Evolutionary conservation across 37 sponge, comb jelly and placozoan genomes (phyloP).

Genomic region (Halichondria panicea): DNA sequence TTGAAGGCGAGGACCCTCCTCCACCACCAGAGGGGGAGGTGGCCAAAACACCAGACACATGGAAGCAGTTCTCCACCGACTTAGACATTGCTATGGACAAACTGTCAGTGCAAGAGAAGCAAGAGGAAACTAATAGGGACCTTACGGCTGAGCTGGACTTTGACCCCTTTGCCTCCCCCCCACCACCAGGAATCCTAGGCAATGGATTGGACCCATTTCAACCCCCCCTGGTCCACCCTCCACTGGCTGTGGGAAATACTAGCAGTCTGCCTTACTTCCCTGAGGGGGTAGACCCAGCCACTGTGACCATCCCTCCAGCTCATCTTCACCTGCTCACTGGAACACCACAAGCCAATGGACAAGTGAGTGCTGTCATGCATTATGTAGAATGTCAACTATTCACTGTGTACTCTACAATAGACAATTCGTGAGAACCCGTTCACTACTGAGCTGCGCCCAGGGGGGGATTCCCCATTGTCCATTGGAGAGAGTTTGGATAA

Average conservation of each 20-base stretch:
- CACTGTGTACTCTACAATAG: neutral
- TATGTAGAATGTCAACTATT: slow-evolving; percentile 6
- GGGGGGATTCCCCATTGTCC: slow-evolving; percentile 22
- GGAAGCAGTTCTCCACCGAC: slow-evolving; percentile 22
- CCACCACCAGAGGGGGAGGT: neutral
- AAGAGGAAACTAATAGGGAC: slow-evolving; percentile 7
- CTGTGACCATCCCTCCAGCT: slow-evolving; percentile 2
- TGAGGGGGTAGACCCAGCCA: slow-evolving; percentile 9
- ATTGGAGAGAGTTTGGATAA: slow-evolving; percentile 45
- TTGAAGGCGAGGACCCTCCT: neutral
- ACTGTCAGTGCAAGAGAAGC: neutral
- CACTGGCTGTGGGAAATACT: slow-evolving; percentile 29
- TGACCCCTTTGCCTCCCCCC: slow-evolving; percentile 43
- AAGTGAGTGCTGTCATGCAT: neutral
- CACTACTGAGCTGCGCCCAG: slow-evolving; percentile 7
- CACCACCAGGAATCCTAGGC: neutral
- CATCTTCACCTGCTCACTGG: slow-evolving; percentile 26
- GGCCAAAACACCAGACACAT: neutral
- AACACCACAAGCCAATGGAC: neutral
- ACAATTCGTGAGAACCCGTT: slow-evolving; percentile 55
- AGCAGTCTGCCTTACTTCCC: slow-evolving; percentile 36
- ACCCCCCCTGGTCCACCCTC: slow-evolving; percentile 9
- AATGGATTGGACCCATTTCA: slow-evolving; percentile 32
- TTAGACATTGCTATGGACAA: slow-evolving; percentile 1
- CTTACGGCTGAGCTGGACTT: slow-evolving; percentile 28